Conservation (phyloP, 2,888 invertebrate genomes). For the Synanthedon tipuliformis region DNA sequence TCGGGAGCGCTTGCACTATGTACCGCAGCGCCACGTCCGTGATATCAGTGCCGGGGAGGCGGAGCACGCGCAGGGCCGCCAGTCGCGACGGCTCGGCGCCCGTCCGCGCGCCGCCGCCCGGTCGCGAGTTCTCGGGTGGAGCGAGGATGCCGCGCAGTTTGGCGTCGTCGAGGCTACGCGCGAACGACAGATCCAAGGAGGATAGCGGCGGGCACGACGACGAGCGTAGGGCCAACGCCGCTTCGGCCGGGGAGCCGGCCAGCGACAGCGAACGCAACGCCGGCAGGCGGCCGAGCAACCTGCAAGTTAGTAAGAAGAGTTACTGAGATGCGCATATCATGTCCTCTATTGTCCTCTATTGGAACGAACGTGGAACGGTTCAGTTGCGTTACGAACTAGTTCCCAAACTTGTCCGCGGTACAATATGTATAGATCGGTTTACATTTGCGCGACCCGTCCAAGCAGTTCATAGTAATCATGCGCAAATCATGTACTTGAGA, state of each 20-base stretch:
- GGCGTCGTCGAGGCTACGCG: constrained; percentile 85
- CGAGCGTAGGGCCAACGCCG: constrained; percentile 83
- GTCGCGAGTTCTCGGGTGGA: constrained; percentile 87
- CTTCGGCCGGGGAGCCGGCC: constrained; percentile 80
- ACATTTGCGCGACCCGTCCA: not conserved
- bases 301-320: constrained; percentile 10
- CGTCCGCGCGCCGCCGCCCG: constrained; percentile 58
- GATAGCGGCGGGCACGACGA: constrained; percentile 84
- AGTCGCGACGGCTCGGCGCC: constrained; percentile 67
- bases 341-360: too few relatives aligned
- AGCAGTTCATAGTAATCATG: not conserved
- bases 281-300: constrained; percentile 85
- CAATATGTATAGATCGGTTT: not conserved
- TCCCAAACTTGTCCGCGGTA: too few relatives aligned
- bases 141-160: constrained; percentile 87
- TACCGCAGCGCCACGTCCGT: constrained; percentile 84
- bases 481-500: too few relatives aligned
- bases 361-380: too few relatives aligned
- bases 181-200: constrained; percentile 86
- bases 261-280: constrained; percentile 84
- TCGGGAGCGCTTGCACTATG: constrained; percentile 75
- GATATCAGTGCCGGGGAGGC: constrained; percentile 88
- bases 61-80: constrained; percentile 79
- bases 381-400: too few relatives aligned
- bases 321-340: too few relatives aligned